phyloP scores from a whole-genome alignment of 1,140 invertebrate species.

The Eriocheir sinensis region DNA sequence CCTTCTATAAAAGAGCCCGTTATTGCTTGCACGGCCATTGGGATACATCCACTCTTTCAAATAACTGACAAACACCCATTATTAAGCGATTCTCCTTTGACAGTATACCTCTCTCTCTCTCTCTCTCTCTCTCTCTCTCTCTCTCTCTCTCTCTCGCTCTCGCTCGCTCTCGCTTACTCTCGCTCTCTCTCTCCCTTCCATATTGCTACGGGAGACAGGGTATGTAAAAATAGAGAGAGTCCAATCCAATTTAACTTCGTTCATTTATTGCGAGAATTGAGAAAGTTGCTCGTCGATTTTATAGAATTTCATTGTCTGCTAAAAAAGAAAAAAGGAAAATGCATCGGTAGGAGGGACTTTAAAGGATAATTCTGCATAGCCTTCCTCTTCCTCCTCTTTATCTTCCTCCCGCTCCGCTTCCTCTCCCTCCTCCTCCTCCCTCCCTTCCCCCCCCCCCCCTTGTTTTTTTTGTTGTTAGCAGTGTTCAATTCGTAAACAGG shows the following conservation, averaged over 20 bases:
- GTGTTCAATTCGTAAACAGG: neutral
- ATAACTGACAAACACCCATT: conserved; percentile 17
- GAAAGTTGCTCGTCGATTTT: conserved; percentile 24
- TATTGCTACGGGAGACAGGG: neutral
- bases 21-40: neutral
- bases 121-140: neutral
- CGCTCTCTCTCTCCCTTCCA: conserved; percentile 11
- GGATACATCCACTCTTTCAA: neutral
- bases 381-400: too few relatives aligned
- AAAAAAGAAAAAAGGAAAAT: too few relatives aligned
- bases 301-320: conserved; percentile 25
- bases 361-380: neutral
- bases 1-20: neutral
- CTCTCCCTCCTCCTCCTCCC: too few relatives aligned
- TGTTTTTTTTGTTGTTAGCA: neutral
- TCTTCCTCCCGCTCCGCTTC: too few relatives aligned
- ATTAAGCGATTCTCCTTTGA: conserved; percentile 14
- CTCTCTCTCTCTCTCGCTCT: too few relatives aligned
- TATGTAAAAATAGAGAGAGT: conserved; percentile 16
- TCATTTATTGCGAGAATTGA: conserved; percentile 12
- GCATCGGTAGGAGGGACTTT: neutral
- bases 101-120: neutral
- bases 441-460: too few relatives aligned
- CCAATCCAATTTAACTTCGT: conserved; percentile 17
- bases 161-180: neutral